A percentile compares a stretch with the other conserved stretches of the same genome.
Evolutionary conservation across 1,140 invertebrate genomes (phyloP).

Genomic region (Cryptotermes secundus): DNA sequence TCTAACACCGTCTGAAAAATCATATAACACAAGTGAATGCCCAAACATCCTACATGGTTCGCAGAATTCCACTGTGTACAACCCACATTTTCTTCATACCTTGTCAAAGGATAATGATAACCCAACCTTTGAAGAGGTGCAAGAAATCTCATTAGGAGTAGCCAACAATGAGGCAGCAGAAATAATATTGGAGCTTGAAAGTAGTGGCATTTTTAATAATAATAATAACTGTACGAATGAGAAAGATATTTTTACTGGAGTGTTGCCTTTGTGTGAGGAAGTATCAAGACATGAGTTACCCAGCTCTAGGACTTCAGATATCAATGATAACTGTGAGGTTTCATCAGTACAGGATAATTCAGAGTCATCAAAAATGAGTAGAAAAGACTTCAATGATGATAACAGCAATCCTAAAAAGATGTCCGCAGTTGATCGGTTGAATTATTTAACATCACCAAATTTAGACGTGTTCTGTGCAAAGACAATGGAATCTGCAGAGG

Average conservation of each 20-base stretch:
- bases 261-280: not conserved
- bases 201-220: slow-evolving; percentile 34
- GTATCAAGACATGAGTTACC: not conserved
- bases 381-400: not conserved
- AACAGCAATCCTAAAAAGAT: not conserved
- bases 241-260: not conserved
- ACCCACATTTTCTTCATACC: not conserved
- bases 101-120: not conserved
- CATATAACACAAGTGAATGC: not conserved
- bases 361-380: not conserved
- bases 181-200: slow-evolving; percentile 38
- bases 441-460: not conserved
- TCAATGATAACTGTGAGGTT: not conserved
- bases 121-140: slow-evolving; percentile 36
- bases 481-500: not conserved
- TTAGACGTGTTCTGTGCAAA: not conserved
- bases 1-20: slow-evolving; percentile 39
- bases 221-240: not conserved
- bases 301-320: not conserved
- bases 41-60: not conserved
- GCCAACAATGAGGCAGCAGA: slow-evolving; percentile 39
- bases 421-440: not conserved
- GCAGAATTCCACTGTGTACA: not conserved
- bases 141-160: slow-evolving; percentile 36
- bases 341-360: not conserved